These are phyloP conservation scores for Microctonus hyperodae DNA, from an alignment of 2,888 invertebrate species.

Conservation along the genomic window DNA sequence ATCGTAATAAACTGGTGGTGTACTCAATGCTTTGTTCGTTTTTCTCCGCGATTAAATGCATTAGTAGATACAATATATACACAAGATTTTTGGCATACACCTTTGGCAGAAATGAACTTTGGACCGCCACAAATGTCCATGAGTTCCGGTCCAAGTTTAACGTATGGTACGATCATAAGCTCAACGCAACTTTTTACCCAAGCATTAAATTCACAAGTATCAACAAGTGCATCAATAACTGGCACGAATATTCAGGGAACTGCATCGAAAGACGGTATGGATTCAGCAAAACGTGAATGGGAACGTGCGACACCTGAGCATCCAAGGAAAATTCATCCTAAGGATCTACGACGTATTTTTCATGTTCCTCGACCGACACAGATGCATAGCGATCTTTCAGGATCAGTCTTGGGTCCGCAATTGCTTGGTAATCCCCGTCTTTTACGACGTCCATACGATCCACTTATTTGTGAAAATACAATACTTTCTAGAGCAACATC, in stretches of 20 bases:
- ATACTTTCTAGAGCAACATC: conserved; percentile 59
- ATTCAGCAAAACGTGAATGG: conserved; percentile 59
- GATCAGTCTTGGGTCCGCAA: conserved; percentile 54
- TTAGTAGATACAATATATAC: conserved; percentile 59
- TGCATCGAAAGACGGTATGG: conserved; percentile 47
- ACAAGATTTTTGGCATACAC: conserved; percentile 60
- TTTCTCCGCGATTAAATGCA: conserved; percentile 57
- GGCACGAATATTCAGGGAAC: conserved; percentile 23
- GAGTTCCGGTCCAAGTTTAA: conserved; percentile 56
- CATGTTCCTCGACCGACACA: conserved; percentile 40
- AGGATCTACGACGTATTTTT: conserved; percentile 55
- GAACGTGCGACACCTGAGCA: conserved; percentile 58
- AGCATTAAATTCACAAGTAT: conserved; percentile 52
- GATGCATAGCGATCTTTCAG: conserved; percentile 44
- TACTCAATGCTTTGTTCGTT: conserved; percentile 57
- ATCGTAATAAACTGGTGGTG: conserved; percentile 60
- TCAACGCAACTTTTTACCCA: conserved; percentile 60
- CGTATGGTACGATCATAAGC: conserved; percentile 59
- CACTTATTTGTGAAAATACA: conserved; percentile 60
- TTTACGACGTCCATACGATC: conserved; percentile 58
- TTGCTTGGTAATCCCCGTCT: conserved; percentile 57
- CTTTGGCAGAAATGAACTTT: conserved; percentile 61
- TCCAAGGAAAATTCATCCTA: conserved; percentile 52
- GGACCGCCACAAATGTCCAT: conserved; percentile 62
- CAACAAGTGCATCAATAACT: conserved; percentile 11